phyloP scores from a whole-genome alignment of 1,140 invertebrate genomes.

The Samia ricini region DNA sequence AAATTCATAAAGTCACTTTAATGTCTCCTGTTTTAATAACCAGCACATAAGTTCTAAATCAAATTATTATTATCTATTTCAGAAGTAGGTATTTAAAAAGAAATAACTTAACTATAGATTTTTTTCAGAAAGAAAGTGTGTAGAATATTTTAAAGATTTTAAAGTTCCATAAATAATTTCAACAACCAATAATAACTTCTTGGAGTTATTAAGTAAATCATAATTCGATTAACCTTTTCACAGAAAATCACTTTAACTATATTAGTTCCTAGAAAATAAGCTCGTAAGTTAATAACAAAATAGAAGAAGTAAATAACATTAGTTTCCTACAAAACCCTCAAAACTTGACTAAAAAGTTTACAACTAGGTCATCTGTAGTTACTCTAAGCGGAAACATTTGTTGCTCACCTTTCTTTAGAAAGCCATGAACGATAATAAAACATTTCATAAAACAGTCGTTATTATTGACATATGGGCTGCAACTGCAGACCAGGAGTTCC shows the following conservation, averaged over 20 bases:
- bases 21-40: no score
- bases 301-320: not conserved
- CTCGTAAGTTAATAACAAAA: not conserved
- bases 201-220: no score
- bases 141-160: no score
- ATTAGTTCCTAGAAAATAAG: not conserved
- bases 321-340: not conserved
- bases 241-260: not conserved
- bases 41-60: no score
- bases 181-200: no score
- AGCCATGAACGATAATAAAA: slow-evolving; percentile 62
- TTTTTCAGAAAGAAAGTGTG: no score
- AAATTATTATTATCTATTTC: no score
- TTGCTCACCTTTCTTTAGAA: slow-evolving; percentile 68
- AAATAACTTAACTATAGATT: no score
- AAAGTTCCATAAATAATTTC: no score
- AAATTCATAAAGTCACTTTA: no score
- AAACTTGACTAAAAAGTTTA: no score
- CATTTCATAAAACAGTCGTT: slow-evolving; percentile 65
- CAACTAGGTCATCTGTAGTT: not conserved
- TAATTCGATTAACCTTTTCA: not conserved
- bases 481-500: slow-evolving; percentile 15
- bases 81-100: no score
- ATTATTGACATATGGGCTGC: slow-evolving; percentile 47
- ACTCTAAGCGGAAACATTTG: slow-evolving; percentile 52